A percentile compares a stretch with the other conserved stretches of the same genome.
phyloP scores from a whole-genome alignment of 2,888 invertebrate species.

The Cryptocephalus moraei region DNA sequence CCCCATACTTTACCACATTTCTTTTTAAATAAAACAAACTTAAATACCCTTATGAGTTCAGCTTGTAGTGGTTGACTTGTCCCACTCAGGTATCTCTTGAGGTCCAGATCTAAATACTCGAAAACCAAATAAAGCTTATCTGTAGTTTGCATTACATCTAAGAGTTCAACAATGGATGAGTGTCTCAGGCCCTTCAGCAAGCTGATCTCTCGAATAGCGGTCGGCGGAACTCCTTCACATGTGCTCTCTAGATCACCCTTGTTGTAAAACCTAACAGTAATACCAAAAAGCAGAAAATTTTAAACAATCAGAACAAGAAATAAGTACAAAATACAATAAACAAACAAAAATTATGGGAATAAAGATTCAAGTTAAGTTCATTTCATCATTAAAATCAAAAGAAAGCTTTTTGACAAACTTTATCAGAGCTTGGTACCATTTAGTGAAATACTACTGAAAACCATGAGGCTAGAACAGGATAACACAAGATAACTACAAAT shows the following conservation, averaged over 20 bases:
- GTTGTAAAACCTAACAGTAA: conserved; percentile 22
- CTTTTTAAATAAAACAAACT: background rate
- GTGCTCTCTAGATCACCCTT: conserved; percentile 52
- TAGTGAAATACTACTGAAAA: too few species aligned
- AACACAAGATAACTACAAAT: too few species aligned
- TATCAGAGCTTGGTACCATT: too few species aligned
- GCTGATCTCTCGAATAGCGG: conserved; percentile 93
- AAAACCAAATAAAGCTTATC: conserved; percentile 86
- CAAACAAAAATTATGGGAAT: too few species aligned
- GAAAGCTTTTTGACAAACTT: too few species aligned
- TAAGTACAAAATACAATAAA: too few species aligned
- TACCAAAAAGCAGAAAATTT: too few species aligned
- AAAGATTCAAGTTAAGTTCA: too few species aligned
- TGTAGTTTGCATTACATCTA: conserved; percentile 81
- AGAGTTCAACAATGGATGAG: conserved; percentile 78
- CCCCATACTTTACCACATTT: background rate
- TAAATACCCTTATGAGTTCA: conserved; percentile 55
- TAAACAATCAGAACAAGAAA: too few species aligned
- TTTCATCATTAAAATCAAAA: too few species aligned
- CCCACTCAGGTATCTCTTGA: conserved; percentile 79
- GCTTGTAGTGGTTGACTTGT: conserved; percentile 50
- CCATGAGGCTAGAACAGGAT: too few species aligned
- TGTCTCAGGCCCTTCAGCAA: conserved; percentile 83
- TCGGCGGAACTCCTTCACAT: conserved; percentile 94
- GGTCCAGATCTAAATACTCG: conserved; percentile 87